Conservation (phyloP, 2,113 vertebrate species). For the Trogon surrucura region DNA sequence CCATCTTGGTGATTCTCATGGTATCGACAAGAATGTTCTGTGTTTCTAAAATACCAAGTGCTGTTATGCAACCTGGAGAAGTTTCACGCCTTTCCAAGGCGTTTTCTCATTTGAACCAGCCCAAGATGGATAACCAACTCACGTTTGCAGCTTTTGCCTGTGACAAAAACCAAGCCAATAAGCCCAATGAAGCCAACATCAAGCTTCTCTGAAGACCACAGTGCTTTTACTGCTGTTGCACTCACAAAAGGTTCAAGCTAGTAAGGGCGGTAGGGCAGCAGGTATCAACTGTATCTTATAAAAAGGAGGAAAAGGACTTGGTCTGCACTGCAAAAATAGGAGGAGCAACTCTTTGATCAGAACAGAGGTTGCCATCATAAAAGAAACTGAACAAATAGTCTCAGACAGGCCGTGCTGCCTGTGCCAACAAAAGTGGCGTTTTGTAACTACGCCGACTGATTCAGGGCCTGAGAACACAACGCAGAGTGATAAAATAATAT, state of each 20-base stretch:
- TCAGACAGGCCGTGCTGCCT: background rate
- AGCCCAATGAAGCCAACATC: background rate
- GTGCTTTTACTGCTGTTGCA: background rate
- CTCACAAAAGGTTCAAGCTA: background rate
- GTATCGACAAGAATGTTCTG: background rate
- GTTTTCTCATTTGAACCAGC: background rate
- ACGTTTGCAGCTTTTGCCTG: background rate
- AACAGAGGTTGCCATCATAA: conserved; percentile 2
- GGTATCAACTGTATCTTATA: background rate
- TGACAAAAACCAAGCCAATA: fast-evolving
- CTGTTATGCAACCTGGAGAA: background rate
- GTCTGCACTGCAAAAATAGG: background rate
- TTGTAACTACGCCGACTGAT: background rate
- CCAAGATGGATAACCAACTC: background rate
- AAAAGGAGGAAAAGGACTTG: background rate
- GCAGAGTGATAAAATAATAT: fast-evolving
- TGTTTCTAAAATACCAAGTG: background rate
- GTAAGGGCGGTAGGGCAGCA: background rate
- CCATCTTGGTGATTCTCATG: background rate
- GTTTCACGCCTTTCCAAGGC: background rate
- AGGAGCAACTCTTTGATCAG: background rate
- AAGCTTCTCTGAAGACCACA: background rate
- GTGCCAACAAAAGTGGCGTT: background rate
- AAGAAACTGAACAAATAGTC: background rate
- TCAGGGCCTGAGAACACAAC: fast-evolving